A percentile compares a stretch with the other conserved stretches of the same genome.
These are phyloP conservation scores for Synergus japonicus DNA, from an alignment of 2,888 invertebrate species.

Conservation along the genomic window DNA sequence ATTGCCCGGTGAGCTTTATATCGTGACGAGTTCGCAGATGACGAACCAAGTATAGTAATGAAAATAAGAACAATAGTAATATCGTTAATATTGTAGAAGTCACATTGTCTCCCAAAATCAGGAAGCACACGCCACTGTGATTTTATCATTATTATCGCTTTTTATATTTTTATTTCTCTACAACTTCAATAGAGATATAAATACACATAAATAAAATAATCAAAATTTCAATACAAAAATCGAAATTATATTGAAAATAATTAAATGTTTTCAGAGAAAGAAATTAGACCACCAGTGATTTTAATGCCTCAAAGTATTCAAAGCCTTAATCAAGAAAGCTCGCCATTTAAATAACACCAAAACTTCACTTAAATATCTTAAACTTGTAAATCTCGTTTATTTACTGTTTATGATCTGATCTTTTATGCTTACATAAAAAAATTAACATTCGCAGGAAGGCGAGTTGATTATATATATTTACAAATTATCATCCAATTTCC, in stretches of 20 bases:
- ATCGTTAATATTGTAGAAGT: constrained; percentile 1
- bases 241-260: background rate
- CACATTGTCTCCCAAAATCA: constrained; percentile 10
- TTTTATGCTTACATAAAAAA: no score
- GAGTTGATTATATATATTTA: background rate
- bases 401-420: background rate
- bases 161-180: background rate
- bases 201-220: background rate
- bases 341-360: background rate
- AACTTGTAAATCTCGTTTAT: background rate
- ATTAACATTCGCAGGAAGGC: background rate
- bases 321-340: background rate
- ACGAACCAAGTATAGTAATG: constrained; percentile 41
- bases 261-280: background rate
- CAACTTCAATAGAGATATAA: background rate
- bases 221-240: no score
- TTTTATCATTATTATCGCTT: background rate
- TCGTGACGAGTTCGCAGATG: constrained; percentile 46
- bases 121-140: background rate
- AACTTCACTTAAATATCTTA: background rate
- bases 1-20: constrained; percentile 50
- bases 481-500: background rate
- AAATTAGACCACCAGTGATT: constrained; percentile 10
- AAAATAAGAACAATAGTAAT: constrained; percentile 26
- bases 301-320: background rate